phyloP scores from a whole-genome alignment of 2,113 vertebrate genomes.

The Xenus cinereus region DNA sequence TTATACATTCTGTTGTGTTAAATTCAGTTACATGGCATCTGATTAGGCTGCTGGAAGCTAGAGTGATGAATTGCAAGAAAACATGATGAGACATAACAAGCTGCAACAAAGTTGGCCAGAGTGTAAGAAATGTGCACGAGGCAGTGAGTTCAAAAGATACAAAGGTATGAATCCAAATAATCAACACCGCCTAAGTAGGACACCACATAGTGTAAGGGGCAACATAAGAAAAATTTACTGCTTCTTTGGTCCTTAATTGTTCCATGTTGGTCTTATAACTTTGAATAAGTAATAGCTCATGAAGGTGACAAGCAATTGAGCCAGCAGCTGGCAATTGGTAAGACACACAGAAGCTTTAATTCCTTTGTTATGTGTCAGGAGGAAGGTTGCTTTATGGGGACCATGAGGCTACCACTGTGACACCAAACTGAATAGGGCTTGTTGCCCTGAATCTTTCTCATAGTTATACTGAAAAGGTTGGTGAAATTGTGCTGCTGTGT shows the following conservation, averaged over 20 bases:
- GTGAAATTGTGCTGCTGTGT: not conserved
- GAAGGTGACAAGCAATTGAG: not conserved
- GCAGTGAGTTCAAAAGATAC: not conserved
- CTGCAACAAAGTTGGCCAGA: not conserved
- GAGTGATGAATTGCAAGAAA: conserved; percentile 30
- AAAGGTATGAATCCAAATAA: conserved; percentile 17
- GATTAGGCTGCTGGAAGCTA: conserved; percentile 38
- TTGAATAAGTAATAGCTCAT: not conserved
- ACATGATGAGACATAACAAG: conserved; percentile 35
- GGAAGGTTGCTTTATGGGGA: not conserved
- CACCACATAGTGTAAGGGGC: not conserved
- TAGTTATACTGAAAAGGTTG: not conserved
- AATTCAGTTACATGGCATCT: conserved; percentile 31
- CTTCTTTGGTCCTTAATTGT: not conserved
- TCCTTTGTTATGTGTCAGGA: accelerated
- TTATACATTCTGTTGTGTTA: conserved; percentile 58
- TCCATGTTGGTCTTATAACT: not conserved
- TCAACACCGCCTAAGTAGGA: not conserved
- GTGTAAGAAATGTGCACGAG: not conserved
- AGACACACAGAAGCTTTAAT: not conserved
- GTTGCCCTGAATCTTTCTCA: not conserved
- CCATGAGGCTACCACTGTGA: not conserved
- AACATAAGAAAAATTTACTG: not conserved
- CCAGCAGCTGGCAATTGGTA: not conserved
- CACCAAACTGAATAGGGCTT: not conserved